A percentile compares a stretch with the other conserved stretches of the same genome.
Conservation (phyloP, 2,888 invertebrate genomes). For the Sisyra nigra region DNA sequence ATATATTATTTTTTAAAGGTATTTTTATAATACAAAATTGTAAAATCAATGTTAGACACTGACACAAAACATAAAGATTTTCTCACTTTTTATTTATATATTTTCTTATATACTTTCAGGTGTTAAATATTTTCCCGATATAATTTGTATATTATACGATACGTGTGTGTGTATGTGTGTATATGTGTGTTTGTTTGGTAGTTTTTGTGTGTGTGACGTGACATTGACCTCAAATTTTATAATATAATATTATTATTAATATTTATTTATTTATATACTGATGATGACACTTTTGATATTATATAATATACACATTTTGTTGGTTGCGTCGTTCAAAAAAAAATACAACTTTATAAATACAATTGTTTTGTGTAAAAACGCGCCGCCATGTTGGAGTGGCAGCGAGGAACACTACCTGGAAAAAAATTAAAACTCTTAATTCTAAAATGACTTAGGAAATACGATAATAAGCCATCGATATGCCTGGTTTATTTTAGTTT, state of each 20-base stretch:
- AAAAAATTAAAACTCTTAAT: slow-evolving; percentile 17
- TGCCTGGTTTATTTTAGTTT: no score
- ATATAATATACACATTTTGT: slow-evolving; percentile 17
- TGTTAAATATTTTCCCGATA: no score
- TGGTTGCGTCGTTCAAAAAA: slow-evolving; percentile 26
- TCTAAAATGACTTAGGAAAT: no score
- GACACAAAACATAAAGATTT: no score
- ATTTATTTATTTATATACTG: slow-evolving; percentile 13
- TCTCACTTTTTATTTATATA: no score
- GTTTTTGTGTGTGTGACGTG: neutral
- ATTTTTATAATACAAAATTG: no score
- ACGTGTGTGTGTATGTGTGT: slow-evolving; percentile 23
- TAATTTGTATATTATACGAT: slow-evolving; percentile 20
- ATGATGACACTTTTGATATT: slow-evolving; percentile 14
- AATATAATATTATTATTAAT: slow-evolving; percentile 2
- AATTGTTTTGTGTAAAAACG: slow-evolving; percentile 13
- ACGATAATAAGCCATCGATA: no score
- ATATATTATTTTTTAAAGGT: no score
- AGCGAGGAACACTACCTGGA: slow-evolving; percentile 28
- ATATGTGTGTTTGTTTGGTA: neutral
- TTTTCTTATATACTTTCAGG: no score
- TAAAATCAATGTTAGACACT: no score
- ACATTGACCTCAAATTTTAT: neutral
- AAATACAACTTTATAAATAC: slow-evolving; percentile 22
- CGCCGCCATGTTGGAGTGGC: slow-evolving; percentile 22